Conservation (phyloP, 1,140 invertebrate species). For the Trachymyrmex septentrionalis region DNA sequence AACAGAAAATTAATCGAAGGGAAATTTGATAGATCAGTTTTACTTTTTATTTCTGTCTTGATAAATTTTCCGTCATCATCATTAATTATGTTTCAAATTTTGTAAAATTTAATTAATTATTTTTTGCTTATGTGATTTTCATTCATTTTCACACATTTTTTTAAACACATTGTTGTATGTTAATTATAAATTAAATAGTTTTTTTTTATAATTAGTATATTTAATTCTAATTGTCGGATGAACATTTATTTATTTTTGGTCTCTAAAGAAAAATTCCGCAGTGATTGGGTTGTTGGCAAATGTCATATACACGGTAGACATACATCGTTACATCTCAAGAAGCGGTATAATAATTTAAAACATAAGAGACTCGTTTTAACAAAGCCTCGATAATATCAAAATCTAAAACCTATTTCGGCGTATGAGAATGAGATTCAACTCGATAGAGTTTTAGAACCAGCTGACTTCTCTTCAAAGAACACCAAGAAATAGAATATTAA, state of each 20-base stretch:
- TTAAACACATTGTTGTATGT: neutral
- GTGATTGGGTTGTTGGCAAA: neutral
- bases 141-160: neutral
- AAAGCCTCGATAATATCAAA: neutral
- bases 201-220: neutral
- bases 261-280: neutral
- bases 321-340: slow-evolving; percentile 31
- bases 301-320: neutral
- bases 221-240: neutral
- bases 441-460: neutral
- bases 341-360: slow-evolving; percentile 38
- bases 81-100: neutral
- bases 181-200: slow-evolving; percentile 1
- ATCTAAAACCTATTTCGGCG: neutral
- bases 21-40: neutral
- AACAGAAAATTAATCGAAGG: slow-evolving; percentile 19
- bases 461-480: neutral
- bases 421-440: slow-evolving; percentile 9
- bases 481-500: slow-evolving; percentile 25
- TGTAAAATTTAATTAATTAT: neutral
- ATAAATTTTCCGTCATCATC: neutral
- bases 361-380: neutral
- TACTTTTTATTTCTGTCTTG: neutral
- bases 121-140: neutral
- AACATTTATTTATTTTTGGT: neutral